Evolutionary conservation across 1,140 invertebrate genomes (phyloP).

Genomic region (Hylyphantes graminicola): DNA sequence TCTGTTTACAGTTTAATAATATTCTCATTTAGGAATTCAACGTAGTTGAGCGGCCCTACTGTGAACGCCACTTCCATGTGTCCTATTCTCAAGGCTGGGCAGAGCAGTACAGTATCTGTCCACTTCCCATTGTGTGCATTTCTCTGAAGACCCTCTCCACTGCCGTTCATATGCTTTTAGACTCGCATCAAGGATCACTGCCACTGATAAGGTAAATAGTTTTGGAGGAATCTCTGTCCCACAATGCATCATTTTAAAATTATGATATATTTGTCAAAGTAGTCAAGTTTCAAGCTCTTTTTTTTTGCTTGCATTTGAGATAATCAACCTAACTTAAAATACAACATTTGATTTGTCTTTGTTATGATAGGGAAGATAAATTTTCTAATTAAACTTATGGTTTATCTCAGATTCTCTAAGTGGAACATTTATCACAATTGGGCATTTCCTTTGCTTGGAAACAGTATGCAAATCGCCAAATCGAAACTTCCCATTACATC

Average conservation of each 20-base stretch:
- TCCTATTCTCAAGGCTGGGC: conserved; percentile 77
- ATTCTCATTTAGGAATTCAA: conserved; percentile 59
- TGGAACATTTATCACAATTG: too few relatives aligned
- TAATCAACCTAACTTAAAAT: not conserved
- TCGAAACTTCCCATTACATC: too few relatives aligned
- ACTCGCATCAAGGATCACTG: conserved; percentile 77
- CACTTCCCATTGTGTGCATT: conserved; percentile 79
- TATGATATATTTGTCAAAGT: too few relatives aligned
- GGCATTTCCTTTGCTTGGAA: too few relatives aligned
- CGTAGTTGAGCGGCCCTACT: conserved; percentile 67
- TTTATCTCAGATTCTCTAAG: too few relatives aligned
- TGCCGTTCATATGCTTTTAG: conserved; percentile 76
- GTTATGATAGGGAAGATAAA: not conserved
- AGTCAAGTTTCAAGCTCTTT: too few relatives aligned
- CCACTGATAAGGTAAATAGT: conserved; percentile 76
- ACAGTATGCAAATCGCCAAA: too few relatives aligned
- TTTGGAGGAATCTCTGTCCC: too few relatives aligned
- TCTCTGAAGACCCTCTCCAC: conserved; percentile 75
- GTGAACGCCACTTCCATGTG: conserved; percentile 68
- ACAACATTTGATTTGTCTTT: not conserved
- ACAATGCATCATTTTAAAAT: too few relatives aligned
- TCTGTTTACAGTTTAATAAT: too few relatives aligned
- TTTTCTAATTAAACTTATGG: not conserved
- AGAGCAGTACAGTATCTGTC: conserved; percentile 76
- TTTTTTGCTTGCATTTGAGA: too few relatives aligned